Conservation (phyloP, 2,113 vertebrate species). For the Accipiter virgatus region DNA sequence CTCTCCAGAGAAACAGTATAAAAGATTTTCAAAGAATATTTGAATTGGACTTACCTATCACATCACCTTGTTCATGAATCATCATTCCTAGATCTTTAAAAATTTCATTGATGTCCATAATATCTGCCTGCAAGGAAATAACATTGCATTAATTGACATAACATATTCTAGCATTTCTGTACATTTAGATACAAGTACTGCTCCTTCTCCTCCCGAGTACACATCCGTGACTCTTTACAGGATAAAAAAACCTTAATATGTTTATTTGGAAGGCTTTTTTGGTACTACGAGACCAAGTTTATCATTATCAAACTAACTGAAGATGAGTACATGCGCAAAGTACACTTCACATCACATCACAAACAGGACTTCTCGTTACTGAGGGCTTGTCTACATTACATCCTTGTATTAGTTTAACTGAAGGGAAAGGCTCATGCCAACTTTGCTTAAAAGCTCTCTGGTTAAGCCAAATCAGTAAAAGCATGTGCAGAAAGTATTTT, state of each 20-base stretch:
- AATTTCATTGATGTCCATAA: conserved; percentile 96
- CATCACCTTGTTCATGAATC: conserved; percentile 96
- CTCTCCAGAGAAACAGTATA: not conserved
- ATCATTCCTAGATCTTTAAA: conserved; percentile 97
- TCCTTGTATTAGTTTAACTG: not conserved
- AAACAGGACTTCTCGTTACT: not conserved
- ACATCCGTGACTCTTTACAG: not conserved
- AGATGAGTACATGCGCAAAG: not conserved
- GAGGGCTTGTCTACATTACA: not conserved
- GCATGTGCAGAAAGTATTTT: not conserved
- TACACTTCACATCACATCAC: not conserved
- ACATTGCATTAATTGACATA: not conserved
- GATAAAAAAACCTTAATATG: not conserved
- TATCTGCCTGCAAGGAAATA: conserved; percentile 84
- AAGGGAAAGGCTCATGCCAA: not conserved
- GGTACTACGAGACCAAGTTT: not conserved
- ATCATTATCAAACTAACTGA: not conserved
- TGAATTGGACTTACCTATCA: conserved; percentile 85
- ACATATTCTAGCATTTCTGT: not conserved
- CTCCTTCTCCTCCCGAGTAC: not conserved
- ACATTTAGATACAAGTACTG: not conserved
- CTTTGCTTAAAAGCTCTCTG: not conserved
- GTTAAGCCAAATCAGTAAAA: not conserved
- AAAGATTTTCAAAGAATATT: not conserved
- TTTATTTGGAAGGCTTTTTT: not conserved